A percentile compares a stretch with the other conserved stretches of the same genome.
phyloP scores from a whole-genome alignment of 2,888 invertebrate genomes.

The Belgica antarctica region DNA sequence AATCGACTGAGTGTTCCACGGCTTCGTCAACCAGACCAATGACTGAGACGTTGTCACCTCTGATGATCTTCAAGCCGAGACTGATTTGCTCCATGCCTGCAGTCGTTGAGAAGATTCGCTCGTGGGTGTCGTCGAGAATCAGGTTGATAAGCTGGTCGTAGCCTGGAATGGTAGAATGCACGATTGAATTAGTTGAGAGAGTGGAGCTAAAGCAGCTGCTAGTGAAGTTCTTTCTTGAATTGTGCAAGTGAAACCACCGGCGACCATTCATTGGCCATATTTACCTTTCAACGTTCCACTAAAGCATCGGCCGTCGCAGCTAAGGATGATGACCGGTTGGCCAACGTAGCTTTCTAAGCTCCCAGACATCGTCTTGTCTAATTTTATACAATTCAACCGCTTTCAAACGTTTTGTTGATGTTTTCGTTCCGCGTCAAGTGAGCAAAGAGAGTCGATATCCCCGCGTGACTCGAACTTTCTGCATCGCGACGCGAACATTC shows the following conservation, averaged over 20 bases:
- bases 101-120: slow-evolving; percentile 91
- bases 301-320: slow-evolving; percentile 93
- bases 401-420: too few relatives aligned
- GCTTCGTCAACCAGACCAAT: slow-evolving; percentile 83
- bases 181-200: neutral
- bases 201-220: too few relatives aligned
- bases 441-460: too few relatives aligned
- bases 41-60: slow-evolving; percentile 96
- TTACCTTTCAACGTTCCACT: slow-evolving; percentile 82
- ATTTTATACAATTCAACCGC: too few relatives aligned
- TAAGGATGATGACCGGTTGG: slow-evolving; percentile 91
- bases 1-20: slow-evolving; percentile 75
- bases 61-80: slow-evolving; percentile 93
- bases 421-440: too few relatives aligned
- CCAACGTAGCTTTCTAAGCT: slow-evolving; percentile 83
- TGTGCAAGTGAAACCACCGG: too few relatives aligned
- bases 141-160: slow-evolving; percentile 99
- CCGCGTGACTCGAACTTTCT: too few relatives aligned
- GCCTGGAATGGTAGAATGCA: slow-evolving; percentile 58
- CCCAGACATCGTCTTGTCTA: too few relatives aligned
- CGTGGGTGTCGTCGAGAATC: slow-evolving; percentile 96
- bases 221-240: neutral
- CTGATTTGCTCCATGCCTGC: slow-evolving; percentile 94
- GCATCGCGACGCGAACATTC: too few relatives aligned
- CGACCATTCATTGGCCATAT: neutral